Evolutionary conservation across 2,888 invertebrate species (phyloP).

Genomic region (Callimorpha dominula): DNA sequence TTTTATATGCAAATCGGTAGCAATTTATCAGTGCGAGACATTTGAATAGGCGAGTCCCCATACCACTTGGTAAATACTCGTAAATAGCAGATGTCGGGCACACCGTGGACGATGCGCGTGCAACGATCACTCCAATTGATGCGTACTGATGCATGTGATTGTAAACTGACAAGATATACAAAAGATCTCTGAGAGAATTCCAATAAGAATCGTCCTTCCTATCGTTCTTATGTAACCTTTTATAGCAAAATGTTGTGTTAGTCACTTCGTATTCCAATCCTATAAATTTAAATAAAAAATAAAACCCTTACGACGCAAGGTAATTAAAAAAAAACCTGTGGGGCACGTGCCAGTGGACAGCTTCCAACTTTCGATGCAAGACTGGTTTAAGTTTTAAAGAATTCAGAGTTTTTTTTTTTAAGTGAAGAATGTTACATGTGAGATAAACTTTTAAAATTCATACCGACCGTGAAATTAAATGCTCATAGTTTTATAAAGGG

Average conservation of each 20-base stretch:
- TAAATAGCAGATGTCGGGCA: conserved; percentile 57
- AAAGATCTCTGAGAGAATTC: conserved; percentile 44
- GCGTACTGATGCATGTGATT: conserved; percentile 59
- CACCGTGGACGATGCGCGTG: conserved; percentile 43
- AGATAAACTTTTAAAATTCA: conserved; percentile 9
- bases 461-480: conserved; percentile 32
- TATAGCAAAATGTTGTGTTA: conserved; percentile 31
- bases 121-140: conserved; percentile 55
- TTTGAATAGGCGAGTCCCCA: conserved; percentile 76
- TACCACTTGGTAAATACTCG: conserved; percentile 58
- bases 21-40: conserved; percentile 81
- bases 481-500: conserved; percentile 18
- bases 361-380: conserved; percentile 39
- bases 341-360: conserved; percentile 11
- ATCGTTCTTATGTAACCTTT: conserved; percentile 44
- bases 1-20: conserved; percentile 79
- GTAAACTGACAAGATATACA: conserved; percentile 53
- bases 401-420: conserved; percentile 23
- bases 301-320: conserved; percentile 26
- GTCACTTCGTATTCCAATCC: conserved; percentile 27
- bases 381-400: conserved; percentile 43
- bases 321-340: not conserved
- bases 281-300: conserved; percentile 41
- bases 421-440: conserved; percentile 19
- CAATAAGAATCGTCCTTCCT: conserved; percentile 42